Base-by-base conservation (phyloP, 2,113 vertebrate genomes). In the Coturnix japonica region DNA sequence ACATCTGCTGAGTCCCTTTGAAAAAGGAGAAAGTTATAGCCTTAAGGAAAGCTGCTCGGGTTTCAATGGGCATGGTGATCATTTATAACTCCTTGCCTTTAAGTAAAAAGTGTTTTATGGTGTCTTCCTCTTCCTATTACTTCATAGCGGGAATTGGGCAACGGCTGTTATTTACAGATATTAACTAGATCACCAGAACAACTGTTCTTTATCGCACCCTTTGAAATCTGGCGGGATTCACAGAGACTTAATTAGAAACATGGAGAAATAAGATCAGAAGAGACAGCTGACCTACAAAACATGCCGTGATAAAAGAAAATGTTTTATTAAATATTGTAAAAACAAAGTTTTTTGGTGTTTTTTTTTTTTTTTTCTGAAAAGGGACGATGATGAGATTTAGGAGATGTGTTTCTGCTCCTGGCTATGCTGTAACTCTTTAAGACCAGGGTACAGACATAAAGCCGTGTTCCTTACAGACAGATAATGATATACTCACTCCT, bases 81-180 rank as follows among this genome's bases (percentile, higher is more conserved):
- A 35, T 94, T 94, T 91, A 93, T 64, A 39, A n/a, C 72, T 66
- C 33, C 54, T 85, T 92, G 79, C 81, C 89, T 91, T 49, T 9
- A 82, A 89, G 63, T 73, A 49, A 85, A 59, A 87, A 6, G 6
- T 44, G 87, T 2, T 94, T 91, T 92, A 79, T 65, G 54, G 21
- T 28, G 28, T 43, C 61, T 79, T 75, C 49, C 14, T 73, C 56
- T 79, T 89, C 35, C 67, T 81, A 47, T 72, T 16, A 30, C 39
- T 79, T 76, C 31, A 2, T 5, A 17, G 23, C 8, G 64, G 81
- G 49, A 87, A 70, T 0, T 4, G 63, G 59, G 63, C 1, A 7
- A 72, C 66, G 76, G 74, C 47, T 78, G 81, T 35, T 81, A 87
- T 81, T 90, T 92, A 69, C 61, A 28, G 74, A 71, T 37, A 66